Evolutionary conservation across 2,797 vertebrate genomes (phyloP), one percentile per base, ranked within the genome.

Genomic region (Rhincodon typus): DNA sequence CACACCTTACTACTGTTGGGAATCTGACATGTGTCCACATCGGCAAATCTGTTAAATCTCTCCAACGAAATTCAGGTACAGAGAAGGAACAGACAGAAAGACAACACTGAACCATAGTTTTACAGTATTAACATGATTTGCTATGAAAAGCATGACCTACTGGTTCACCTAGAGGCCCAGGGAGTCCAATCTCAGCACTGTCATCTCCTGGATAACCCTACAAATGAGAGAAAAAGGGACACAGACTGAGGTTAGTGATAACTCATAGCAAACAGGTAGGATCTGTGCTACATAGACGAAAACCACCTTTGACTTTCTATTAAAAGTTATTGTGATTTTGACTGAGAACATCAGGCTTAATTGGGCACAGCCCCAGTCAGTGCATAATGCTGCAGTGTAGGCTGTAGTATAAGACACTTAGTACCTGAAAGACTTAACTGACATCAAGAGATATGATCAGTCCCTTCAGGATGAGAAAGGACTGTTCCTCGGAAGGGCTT

Each of bases 111-210:
- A 46, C 2, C 38, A 23, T 5, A 4, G 67, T 46, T 94, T 94
- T 42, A 42, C 46, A 70, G 30, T 19, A 94, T 95, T 57, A 74
- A 95, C 72, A 62, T 62, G 21, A 97, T 96, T 97, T 97, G 96
- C 96, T 97, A 96, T 96, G 97, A 97, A 98, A 98, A 98, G 98
- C 98, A 99, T 98, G 98, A 99, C 99, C 98, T 99, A 99, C 99
- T 99, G 99, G 98, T 99, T 99, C 99, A 99, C 99, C 99, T 99
- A 98, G 98, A 98, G 98, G 98, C 98, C 99, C 99, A 97, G 98
- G 98, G 88, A 97, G 97, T 98, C 99, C 99, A 90, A 98, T 97
- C 96, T 97, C 97, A 97, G 97, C 98, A 96, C 97, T 99, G 97
- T 99, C 99, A 96, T 99, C 99, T 6, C 99, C 99, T 96, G 98